Evolutionary conservation across 2,113 vertebrate genomes (phyloP).

Genomic region (Laticauda colubrina): DNA sequence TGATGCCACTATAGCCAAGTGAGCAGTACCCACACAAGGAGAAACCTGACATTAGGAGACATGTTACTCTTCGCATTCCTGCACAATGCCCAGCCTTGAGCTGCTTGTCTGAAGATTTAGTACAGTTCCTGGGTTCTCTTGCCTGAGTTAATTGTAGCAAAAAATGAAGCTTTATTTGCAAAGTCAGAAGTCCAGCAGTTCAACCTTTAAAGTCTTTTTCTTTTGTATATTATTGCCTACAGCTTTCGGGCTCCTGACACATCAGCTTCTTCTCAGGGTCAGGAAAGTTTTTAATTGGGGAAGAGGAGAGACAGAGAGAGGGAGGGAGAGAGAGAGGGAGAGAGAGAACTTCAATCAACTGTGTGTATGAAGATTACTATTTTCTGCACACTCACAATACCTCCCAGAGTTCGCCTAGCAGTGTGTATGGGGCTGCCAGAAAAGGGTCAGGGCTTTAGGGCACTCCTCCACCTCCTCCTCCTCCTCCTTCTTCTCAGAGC

Average conservation of each 20-base stretch:
- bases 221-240: neutral
- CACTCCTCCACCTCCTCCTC: conserved; percentile 50
- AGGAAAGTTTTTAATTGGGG: neutral
- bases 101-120: neutral
- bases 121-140: neutral
- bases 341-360: neutral
- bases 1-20: neutral
- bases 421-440: conserved; percentile 3
- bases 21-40: neutral
- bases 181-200: neutral
- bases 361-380: neutral
- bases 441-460: conserved; percentile 24
- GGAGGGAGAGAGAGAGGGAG: too few relatives aligned
- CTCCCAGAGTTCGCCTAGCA: conserved; percentile 22
- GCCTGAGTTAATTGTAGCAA: neutral
- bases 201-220: neutral
- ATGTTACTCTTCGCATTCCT: neutral
- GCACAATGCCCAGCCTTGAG: neutral
- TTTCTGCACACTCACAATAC: conserved; percentile 16
- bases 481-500: conserved; percentile 58
- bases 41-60: neutral
- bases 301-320: neutral
- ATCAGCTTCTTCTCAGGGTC: conserved; percentile 12
- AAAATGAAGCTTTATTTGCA: neutral
- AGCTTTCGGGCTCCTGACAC: conserved; percentile 3